Evolutionary conservation across 2,888 invertebrate genomes (phyloP).

Genomic region (Charanyca ferruginea): DNA sequence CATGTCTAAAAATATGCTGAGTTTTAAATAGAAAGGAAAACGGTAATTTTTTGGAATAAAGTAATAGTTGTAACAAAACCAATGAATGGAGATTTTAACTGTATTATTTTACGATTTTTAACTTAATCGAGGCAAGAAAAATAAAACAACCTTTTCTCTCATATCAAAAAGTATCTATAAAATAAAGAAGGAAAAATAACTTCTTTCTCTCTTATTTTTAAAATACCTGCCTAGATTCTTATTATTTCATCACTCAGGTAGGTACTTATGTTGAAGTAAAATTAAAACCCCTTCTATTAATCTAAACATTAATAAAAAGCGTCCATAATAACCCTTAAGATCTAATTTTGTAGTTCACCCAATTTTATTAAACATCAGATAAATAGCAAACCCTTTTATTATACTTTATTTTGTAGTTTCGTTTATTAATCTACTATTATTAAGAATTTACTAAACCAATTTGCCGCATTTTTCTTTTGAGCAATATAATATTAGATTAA

Average conservation of each 20-base stretch:
- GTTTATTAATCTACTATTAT: constrained; percentile 10
- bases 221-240: neutral
- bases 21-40: constrained; percentile 25
- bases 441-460: constrained; percentile 20
- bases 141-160: neutral
- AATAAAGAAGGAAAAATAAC: too few species aligned
- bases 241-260: neutral
- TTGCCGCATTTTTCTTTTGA: constrained; percentile 24
- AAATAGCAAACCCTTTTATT: neutral
- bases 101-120: neutral
- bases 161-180: neutral
- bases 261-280: neutral
- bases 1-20: constrained; percentile 33
- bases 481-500: constrained; percentile 34
- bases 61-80: constrained; percentile 14
- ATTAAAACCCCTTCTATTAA: neutral
- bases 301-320: constrained; percentile 1
- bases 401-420: neutral
- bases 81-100: constrained; percentile 1
- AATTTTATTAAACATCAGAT: neutral
- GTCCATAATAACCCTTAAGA: neutral
- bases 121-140: neutral
- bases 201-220: neutral
- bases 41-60: constrained; percentile 26
- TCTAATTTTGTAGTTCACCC: neutral